These are phyloP conservation scores for Drosophila saltans DNA, from an alignment of 1,140 invertebrate genomes.

Conservation along the genomic window DNA sequence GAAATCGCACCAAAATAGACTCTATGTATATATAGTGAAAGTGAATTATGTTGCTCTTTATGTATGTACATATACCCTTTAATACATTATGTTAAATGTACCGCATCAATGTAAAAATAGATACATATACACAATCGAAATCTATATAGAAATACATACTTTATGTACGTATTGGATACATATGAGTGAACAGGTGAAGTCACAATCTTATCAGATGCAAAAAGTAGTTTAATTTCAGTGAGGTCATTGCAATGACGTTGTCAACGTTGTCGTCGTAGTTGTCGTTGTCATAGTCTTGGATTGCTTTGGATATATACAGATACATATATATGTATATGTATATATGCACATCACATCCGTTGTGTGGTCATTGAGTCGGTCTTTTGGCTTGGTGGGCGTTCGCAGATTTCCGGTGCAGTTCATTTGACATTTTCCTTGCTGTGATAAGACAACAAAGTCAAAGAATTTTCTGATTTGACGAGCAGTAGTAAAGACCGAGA, in stretches of 20 bases:
- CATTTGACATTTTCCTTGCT: slow-evolving; percentile 37
- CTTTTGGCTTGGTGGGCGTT: slow-evolving; percentile 61
- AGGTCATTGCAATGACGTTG: slow-evolving; percentile 45
- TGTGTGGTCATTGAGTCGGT: slow-evolving; percentile 26
- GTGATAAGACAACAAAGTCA: slow-evolving; percentile 42
- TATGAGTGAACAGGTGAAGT: background rate
- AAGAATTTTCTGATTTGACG: slow-evolving; percentile 20
- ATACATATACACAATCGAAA: background rate
- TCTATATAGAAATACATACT: no score
- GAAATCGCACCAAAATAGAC: background rate
- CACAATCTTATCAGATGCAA: background rate
- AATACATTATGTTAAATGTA: background rate
- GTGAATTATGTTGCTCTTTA: no score
- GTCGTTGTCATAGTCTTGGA: background rate
- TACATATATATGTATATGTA: no score
- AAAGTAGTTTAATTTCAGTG: background rate
- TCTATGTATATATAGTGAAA: no score
- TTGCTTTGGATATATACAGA: background rate
- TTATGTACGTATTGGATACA: no score
- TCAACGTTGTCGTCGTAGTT: slow-evolving; percentile 5
- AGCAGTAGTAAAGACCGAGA: slow-evolving; percentile 11
- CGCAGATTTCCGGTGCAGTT: slow-evolving; percentile 64
- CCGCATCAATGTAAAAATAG: background rate
- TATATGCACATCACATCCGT: slow-evolving; percentile 37
- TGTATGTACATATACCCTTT: no score